phyloP scores from a whole-genome alignment of 2,888 invertebrate species.

The Caradrina kadenii region DNA sequence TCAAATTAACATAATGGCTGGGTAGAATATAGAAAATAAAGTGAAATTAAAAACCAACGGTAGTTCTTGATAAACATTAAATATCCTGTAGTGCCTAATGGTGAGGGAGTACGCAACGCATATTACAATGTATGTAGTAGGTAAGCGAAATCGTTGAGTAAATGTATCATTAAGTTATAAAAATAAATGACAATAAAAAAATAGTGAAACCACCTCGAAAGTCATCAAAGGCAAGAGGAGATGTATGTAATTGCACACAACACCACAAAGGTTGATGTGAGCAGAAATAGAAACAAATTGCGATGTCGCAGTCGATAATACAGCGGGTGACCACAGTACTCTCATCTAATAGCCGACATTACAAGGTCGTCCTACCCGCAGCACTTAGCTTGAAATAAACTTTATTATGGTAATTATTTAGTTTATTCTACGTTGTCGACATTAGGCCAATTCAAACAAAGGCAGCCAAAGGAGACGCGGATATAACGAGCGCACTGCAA shows the following conservation, averaged over 20 bases:
- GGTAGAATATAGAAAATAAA: slow-evolving; percentile 11
- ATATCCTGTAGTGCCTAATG: slow-evolving; percentile 32
- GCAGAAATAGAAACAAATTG: slow-evolving; percentile 84
- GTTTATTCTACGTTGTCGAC: slow-evolving; percentile 31
- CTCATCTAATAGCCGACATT: slow-evolving; percentile 59
- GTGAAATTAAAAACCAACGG: slow-evolving; percentile 22
- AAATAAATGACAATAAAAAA: slow-evolving; percentile 73
- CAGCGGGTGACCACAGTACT: slow-evolving; percentile 74
- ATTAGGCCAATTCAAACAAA: slow-evolving; percentile 36
- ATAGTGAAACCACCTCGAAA: slow-evolving; percentile 65
- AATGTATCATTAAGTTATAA: slow-evolving; percentile 77
- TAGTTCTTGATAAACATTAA: slow-evolving; percentile 34
- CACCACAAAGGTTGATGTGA: slow-evolving; percentile 78
- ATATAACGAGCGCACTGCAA: slow-evolving; percentile 82
- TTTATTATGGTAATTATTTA: slow-evolving; percentile 22
- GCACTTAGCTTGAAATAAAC: slow-evolving; percentile 32
- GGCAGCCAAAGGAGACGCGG: slow-evolving; percentile 67
- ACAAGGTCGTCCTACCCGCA: slow-evolving; percentile 50
- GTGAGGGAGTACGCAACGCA: slow-evolving; percentile 17
- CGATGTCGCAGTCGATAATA: slow-evolving; percentile 81
- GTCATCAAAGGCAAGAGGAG: slow-evolving; percentile 76
- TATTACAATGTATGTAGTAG: slow-evolving; percentile 11
- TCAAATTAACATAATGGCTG: slow-evolving; percentile 3
- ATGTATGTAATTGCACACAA: slow-evolving; percentile 79
- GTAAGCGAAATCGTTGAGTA: slow-evolving; percentile 51